These are phyloP conservation scores for Drosophila insularis DNA, from an alignment of 1,140 invertebrate genomes.

Conservation along the genomic window DNA sequence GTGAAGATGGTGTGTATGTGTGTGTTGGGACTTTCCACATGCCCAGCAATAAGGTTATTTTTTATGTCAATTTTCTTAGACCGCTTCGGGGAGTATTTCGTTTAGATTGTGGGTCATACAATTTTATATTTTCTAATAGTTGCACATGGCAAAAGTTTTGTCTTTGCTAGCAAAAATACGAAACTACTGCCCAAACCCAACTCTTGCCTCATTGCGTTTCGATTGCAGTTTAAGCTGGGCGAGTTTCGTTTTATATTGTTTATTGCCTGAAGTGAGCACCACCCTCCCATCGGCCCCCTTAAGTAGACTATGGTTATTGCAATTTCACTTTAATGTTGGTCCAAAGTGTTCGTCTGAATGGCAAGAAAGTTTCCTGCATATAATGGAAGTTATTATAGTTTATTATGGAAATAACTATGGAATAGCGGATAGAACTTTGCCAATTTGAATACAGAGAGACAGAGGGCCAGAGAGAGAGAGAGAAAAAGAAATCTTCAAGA, in stretches of 20 bases:
- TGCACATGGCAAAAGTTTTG: conserved; percentile 49
- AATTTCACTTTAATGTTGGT: conserved; percentile 8
- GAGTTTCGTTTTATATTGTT: conserved; percentile 63
- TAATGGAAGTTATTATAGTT: conserved; percentile 9
- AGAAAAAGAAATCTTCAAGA: not conserved
- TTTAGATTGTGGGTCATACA: conserved; percentile 23
- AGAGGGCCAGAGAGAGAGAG: too few relatives aligned
- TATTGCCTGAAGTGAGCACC: conserved; percentile 31
- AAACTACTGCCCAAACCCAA: not conserved
- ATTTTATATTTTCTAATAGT: conserved; percentile 55
- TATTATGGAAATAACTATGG: not conserved
- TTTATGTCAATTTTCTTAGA: conserved; percentile 43
- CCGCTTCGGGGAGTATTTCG: conserved; percentile 25
- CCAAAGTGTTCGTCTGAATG: not conserved
- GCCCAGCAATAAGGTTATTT: conserved; percentile 41
- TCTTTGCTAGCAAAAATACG: not conserved
- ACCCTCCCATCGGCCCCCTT: not conserved
- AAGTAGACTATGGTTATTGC: conserved; percentile 6
- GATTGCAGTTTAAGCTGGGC: conserved; percentile 63
- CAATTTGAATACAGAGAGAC: not conserved
- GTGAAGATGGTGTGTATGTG: not conserved
- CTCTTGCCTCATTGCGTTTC: conserved; percentile 39
- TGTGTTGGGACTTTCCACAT: conserved; percentile 1
- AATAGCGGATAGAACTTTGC: not conserved
- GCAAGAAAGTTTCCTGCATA: conserved; percentile 1